Evolutionary conservation across 2,888 invertebrate species (phyloP).

Genomic region (Meganola albula): DNA sequence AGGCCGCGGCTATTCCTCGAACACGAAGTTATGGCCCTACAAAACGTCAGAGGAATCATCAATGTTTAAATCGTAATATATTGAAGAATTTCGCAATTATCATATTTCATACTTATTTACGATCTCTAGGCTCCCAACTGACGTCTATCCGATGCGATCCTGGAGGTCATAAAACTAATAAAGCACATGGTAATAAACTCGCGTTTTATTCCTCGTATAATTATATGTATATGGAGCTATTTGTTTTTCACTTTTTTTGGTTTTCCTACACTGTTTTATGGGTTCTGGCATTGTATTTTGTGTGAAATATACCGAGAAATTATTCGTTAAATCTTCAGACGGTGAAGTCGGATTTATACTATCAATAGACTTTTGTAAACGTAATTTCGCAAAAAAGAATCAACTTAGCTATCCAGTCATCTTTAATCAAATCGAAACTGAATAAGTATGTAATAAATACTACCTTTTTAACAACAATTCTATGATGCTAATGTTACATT

Average conservation of each 20-base stretch:
- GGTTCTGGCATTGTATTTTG: conserved; percentile 17
- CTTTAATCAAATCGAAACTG: too few species aligned
- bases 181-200: conserved; percentile 58
- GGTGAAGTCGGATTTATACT: too few species aligned
- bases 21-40: conserved; percentile 67
- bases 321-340: too few species aligned
- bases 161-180: conserved; percentile 67
- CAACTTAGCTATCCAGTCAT: too few species aligned
- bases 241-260: conserved; percentile 44
- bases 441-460: too few species aligned
- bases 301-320: conserved; percentile 20
- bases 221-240: conserved; percentile 56
- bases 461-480: too few species aligned
- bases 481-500: too few species aligned
- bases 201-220: conserved; percentile 66
- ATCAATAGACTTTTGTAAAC: too few species aligned
- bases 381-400: too few species aligned
- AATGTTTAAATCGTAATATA: conserved; percentile 77
- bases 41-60: conserved; percentile 74
- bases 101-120: conserved; percentile 77
- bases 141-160: conserved; percentile 65
- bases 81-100: conserved; percentile 77
- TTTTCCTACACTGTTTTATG: conserved; percentile 33
- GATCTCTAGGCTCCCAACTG: conserved; percentile 69
- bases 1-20: conserved; percentile 49